Conservation (phyloP, 2,888 invertebrate species). For the Pandemis heparana region DNA sequence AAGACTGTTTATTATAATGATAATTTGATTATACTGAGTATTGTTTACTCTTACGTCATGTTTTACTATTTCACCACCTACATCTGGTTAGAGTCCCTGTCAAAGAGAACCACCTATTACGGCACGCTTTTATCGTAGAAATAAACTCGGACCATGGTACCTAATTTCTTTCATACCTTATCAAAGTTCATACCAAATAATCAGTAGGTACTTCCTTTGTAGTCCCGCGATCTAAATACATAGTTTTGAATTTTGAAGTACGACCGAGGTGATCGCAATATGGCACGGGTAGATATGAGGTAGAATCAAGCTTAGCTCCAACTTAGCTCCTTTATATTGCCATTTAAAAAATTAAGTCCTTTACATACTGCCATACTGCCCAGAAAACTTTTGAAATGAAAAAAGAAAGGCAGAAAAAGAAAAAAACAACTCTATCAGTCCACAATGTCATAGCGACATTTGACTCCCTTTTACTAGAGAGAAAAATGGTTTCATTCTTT, state of each 20-base stretch:
- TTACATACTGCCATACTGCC: background rate
- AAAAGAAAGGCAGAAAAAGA: background rate
- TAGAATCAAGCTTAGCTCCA: background rate
- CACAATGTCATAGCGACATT: background rate
- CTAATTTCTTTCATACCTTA: too few relatives aligned
- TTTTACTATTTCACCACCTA: slow-evolving; percentile 12
- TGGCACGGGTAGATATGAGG: too few relatives aligned
- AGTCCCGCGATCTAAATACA: too few relatives aligned
- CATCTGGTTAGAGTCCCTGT: background rate
- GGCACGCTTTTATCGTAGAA: too few relatives aligned
- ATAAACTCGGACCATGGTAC: too few relatives aligned
- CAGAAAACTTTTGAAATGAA: background rate
- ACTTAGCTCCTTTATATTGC: background rate
- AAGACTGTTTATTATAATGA: slow-evolving; percentile 44
- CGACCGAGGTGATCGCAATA: too few relatives aligned
- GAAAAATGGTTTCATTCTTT: background rate
- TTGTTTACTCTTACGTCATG: slow-evolving; percentile 11
- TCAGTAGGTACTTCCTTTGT: too few relatives aligned
- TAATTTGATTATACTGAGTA: slow-evolving; percentile 24
- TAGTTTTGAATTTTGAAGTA: too few relatives aligned
- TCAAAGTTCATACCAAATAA: too few relatives aligned
- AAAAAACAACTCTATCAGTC: background rate
- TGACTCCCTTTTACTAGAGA: background rate
- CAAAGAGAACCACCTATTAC: too few relatives aligned
- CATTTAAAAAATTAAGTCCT: background rate